Conservation (phyloP, 2,113 vertebrate species). For the Spea bombifrons region DNA sequence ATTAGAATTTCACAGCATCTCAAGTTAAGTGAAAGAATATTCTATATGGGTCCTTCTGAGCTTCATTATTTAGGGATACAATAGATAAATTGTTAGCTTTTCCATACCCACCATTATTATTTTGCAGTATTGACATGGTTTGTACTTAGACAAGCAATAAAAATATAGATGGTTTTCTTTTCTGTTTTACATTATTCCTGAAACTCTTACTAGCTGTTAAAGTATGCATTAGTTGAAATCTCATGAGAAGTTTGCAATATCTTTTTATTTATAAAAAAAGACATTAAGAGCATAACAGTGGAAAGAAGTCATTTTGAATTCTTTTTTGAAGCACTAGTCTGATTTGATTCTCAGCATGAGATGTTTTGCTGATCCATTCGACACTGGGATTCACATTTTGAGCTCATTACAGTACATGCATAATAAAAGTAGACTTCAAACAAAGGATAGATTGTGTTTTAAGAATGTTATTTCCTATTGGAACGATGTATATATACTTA, state of each 20-base stretch:
- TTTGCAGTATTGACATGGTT: slow-evolving; percentile 26
- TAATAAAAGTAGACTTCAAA: not conserved
- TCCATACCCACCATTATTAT: slow-evolving; percentile 8
- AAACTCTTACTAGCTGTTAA: slow-evolving; percentile 22
- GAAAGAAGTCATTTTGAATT: slow-evolving; percentile 18
- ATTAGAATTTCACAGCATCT: too few species aligned
- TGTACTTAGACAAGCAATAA: slow-evolving; percentile 7
- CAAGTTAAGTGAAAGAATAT: not conserved
- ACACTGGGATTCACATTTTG: slow-evolving; percentile 19
- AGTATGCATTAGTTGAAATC: slow-evolving; percentile 36
- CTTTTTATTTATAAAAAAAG: slow-evolving; percentile 30
- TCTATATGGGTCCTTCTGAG: not conserved
- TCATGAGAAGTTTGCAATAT: slow-evolving; percentile 15
- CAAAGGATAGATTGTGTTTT: slow-evolving; percentile 4
- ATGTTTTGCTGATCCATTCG: slow-evolving; percentile 16
- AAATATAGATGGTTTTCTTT: slow-evolving; percentile 3
- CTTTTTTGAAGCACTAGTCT: slow-evolving; percentile 3
- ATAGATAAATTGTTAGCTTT: slow-evolving; percentile 6
- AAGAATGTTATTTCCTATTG: not conserved
- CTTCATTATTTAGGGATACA: not conserved
- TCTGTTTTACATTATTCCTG: slow-evolving; percentile 13
- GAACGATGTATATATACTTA: not conserved
- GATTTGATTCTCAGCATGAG: slow-evolving; percentile 26
- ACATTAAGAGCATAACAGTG: slow-evolving; percentile 18
- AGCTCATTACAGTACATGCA: slow-evolving; percentile 19